Evolutionary conservation across 2,797 vertebrate species (phyloP).

Genomic region (Clarias fuscus): DNA sequence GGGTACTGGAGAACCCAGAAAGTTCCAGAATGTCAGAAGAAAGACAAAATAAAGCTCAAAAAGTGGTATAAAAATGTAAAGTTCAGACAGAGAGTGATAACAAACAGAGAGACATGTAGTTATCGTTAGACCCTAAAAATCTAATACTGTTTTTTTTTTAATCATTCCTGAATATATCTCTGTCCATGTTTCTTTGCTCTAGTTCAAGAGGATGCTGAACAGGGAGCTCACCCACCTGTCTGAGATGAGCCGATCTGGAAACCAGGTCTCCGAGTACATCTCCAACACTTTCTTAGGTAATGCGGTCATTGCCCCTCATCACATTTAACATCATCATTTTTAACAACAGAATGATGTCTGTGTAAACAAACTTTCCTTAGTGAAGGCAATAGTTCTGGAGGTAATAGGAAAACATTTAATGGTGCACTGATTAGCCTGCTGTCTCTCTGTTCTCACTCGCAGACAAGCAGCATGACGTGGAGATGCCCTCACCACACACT

Average conservation of each 20-base stretch:
- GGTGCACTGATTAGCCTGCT: neutral
- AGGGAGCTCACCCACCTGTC: constrained; percentile 81
- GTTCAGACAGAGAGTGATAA: too few relatives aligned
- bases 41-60: neutral
- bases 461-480: constrained; percentile 82
- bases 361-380: constrained; percentile 11
- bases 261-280: constrained; percentile 84
- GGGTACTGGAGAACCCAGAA: neutral
- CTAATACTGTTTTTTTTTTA: neutral
- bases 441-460: constrained; percentile 11
- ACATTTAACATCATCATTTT: neutral
- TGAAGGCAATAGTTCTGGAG: neutral
- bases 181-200: neutral
- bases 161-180: constrained; percentile 54
- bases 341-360: neutral
- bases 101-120: too few relatives aligned
- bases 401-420: neutral
- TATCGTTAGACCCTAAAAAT: neutral
- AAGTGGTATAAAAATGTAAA: too few relatives aligned
- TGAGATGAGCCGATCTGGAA: constrained; percentile 80
- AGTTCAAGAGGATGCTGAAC: constrained; percentile 85
- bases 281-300: constrained; percentile 82
- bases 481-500: constrained; percentile 62
- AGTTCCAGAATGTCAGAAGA: neutral
- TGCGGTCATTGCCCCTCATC: neutral